Conservation (phyloP, 2,888 invertebrate species). For the Rosalia funebris region DNA sequence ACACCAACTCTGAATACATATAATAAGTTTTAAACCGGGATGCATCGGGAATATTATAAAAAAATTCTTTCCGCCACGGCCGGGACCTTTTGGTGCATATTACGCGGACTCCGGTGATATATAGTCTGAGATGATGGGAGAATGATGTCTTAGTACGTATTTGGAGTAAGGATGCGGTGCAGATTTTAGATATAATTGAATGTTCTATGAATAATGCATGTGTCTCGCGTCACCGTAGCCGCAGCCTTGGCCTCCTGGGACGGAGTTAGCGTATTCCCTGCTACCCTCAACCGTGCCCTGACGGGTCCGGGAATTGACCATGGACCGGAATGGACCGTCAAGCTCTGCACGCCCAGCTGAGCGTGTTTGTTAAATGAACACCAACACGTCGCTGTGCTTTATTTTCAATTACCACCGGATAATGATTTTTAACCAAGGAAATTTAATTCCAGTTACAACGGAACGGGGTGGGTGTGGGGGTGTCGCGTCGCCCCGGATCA, state of each 20-base stretch:
- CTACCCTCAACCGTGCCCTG: conserved; percentile 43
- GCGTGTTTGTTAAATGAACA: conserved; percentile 61
- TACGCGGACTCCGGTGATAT: not conserved
- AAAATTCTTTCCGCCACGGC: not conserved
- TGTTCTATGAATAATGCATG: conserved; percentile 64
- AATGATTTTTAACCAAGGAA: conserved; percentile 43
- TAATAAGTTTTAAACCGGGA: too few relatives aligned
- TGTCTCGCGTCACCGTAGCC: conserved; percentile 54
- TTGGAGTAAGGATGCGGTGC: conserved; percentile 38
- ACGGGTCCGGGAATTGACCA: conserved; percentile 48
- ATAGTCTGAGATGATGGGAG: conserved; percentile 21
- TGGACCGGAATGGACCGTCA: conserved; percentile 56
- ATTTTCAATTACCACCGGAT: conserved; percentile 52
- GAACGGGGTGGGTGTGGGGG: not conserved
- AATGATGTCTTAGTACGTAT: conserved; percentile 32
- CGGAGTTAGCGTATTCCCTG: conserved; percentile 55
- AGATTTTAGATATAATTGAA: conserved; percentile 64
- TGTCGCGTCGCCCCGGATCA: too few relatives aligned
- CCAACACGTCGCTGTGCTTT: conserved; percentile 54
- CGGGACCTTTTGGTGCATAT: not conserved
- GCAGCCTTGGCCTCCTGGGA: conserved; percentile 55
- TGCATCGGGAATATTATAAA: not conserved
- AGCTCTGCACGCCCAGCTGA: conserved; percentile 56
- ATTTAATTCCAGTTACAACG: conserved; percentile 28
- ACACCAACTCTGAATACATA: too few relatives aligned